These are phyloP conservation scores for Callosobruchus maculatus DNA, from an alignment of 2,888 invertebrate genomes.

Conservation along the genomic window DNA sequence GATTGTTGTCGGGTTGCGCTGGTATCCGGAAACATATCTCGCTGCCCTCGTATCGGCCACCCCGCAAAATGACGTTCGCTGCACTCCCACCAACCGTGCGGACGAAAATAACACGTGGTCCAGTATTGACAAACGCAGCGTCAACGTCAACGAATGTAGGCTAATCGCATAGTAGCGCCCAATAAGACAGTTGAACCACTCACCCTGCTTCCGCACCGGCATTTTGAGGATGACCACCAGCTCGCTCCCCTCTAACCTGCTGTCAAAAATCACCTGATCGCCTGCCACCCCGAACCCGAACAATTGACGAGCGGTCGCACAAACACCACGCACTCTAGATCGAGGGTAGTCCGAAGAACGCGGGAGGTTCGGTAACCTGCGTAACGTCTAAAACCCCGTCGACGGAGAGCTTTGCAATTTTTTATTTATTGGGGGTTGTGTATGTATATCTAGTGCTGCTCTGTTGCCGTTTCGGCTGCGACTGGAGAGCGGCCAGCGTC, in stretches of 20 bases:
- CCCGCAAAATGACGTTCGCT: conserved; percentile 8
- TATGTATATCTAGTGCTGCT: conserved; percentile 2
- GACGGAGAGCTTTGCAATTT: neutral
- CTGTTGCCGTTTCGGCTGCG: conserved; percentile 20
- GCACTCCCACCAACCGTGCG: conserved; percentile 12
- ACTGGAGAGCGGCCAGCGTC: conserved; percentile 20
- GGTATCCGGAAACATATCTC: neutral
- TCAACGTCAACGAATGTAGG: conserved; percentile 10
- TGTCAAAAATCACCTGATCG: conserved; percentile 20
- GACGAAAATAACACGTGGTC: conserved; percentile 26
- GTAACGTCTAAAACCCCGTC: neutral
- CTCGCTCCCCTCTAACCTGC: conserved; percentile 12
- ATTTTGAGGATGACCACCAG: conserved; percentile 46
- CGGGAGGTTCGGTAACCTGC: neutral
- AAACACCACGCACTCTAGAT: neutral
- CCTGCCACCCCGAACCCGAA: conserved; percentile 4
- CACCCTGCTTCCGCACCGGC: conserved; percentile 76
- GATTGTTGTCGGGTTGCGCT: no score
- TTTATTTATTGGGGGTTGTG: neutral
- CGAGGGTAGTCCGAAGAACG: neutral
- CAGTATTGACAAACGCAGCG: conserved; percentile 21
- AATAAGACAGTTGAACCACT: conserved; percentile 30
- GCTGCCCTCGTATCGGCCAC: neutral
- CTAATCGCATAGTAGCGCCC: conserved; percentile 41
- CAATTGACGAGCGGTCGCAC: neutral